Conservation (phyloP, 2,797 vertebrate species). For the Chromis chromis region DNA sequence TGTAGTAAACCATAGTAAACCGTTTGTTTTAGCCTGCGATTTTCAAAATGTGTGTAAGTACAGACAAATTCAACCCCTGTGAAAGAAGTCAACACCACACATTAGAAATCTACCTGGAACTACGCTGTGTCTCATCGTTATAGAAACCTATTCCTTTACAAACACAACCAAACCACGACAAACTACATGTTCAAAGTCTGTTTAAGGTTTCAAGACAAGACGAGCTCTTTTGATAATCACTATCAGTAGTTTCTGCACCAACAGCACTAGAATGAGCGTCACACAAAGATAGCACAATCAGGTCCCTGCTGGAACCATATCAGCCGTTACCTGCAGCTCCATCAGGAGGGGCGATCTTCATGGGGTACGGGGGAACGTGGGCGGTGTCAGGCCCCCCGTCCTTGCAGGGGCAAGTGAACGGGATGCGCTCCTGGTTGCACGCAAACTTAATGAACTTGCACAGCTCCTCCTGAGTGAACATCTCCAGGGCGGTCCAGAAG, state of each 20-base stretch:
- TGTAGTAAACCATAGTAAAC: conserved; percentile 1
- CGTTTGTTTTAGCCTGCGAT: conserved; percentile 2
- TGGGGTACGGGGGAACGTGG: conserved; percentile 97
- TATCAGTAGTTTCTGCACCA: conserved; percentile 31
- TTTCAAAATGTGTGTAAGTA: conserved; percentile 11
- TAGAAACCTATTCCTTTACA: conserved; percentile 22
- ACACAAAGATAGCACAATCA: background rate
- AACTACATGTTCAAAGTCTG: conserved; percentile 45
- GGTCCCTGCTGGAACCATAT: background rate
- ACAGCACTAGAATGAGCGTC: background rate
- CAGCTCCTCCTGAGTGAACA: conserved; percentile 98
- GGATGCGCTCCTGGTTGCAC: conserved; percentile 98
- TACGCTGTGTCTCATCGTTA: background rate
- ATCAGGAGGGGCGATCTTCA: conserved; percentile 98
- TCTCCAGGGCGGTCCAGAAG: conserved; percentile 96
- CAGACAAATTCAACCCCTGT: background rate
- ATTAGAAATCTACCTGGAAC: background rate
- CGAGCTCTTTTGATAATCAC: conserved; percentile 25
- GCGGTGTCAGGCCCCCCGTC: conserved; percentile 96
- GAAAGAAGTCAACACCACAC: background rate
- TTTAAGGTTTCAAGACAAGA: conserved; percentile 5
- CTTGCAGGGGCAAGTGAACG: conserved; percentile 98
- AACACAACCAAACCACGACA: conserved; percentile 10
- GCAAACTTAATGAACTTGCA: conserved; percentile 99
- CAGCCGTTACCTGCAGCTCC: conserved; percentile 90